Evolutionary conservation across 2,113 vertebrate species (phyloP), one percentile per base, ranked within the genome.

Genomic region (Larimichthys crocea): DNA sequence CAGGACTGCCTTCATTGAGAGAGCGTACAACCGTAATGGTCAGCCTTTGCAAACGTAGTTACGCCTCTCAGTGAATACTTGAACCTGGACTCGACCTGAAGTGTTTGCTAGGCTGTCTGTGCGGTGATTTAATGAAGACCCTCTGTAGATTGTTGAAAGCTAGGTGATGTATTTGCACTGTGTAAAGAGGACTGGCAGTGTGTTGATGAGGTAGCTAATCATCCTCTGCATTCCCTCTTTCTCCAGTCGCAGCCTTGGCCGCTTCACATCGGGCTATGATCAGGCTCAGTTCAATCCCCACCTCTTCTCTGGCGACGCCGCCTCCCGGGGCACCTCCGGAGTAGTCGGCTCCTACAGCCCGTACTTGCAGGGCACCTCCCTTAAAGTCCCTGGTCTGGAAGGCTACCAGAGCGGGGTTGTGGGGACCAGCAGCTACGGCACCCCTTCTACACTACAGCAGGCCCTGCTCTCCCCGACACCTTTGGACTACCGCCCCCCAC

Each of bases 391-490:
- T 3, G 94, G 95, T 67, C 94, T 95, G 90, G 97, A 91, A 73
- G 95, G 89, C 68, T 97, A 95, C 88, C 96, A 96, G 90, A 94
- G 92, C 80, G 96, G 95, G 91, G 96, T 78, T 64, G 86, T 91
- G 22, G 89, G 89, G 42, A 56, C 72, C 19, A 40, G 80, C 65
- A 86, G 49, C 67, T 95, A 95, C 3, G 94, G 93, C 56, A 74
- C 95, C 5, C 92, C 97, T 0, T 99, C 98, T 0, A 95, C 97
- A 67, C 96, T 99, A 87, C 98, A 99, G 91, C 98, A 99, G 94
- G 98, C 98, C 12, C 94, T 99, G 91, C 95, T 99, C 15, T 99
- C 98, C 48, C 98, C 98, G 0, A 99, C 97, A 0, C 97, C 98
- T 0, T 92, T 96, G 31, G 97, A 99, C 91, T 99, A 99, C 85